A percentile compares a stretch with the other conserved stretches of the same genome.
Conservation (phyloP, 2,113 vertebrate genomes). For the Anthoscopus minutus region DNA sequence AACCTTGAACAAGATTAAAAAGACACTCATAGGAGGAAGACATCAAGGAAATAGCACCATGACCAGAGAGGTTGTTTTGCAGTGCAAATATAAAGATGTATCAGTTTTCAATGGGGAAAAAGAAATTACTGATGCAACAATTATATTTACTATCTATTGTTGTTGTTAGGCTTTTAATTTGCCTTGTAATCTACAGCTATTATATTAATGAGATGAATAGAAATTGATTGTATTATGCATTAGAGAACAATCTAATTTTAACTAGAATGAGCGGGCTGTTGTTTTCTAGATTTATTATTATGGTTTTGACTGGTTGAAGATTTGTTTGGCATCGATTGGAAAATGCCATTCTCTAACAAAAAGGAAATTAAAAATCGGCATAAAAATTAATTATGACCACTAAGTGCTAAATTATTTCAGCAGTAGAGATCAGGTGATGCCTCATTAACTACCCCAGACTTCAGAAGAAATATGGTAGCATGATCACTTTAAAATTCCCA, state of each 20-base stretch:
- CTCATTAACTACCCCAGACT: not conserved
- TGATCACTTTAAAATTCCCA: not conserved
- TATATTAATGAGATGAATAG: conserved; percentile 17
- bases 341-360: not conserved
- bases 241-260: not conserved
- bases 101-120: not conserved
- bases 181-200: not conserved
- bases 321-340: not conserved
- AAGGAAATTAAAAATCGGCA: not conserved
- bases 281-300: not conserved
- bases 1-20: not conserved
- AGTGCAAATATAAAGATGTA: not conserved
- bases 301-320: not conserved
- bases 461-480: not conserved
- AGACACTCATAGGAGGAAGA: not conserved
- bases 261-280: not conserved
- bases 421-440: not conserved
- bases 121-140: not conserved
- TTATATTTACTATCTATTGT: not conserved
- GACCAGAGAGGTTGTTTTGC: not conserved
- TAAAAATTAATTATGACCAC: not conserved
- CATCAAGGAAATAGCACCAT: not conserved
- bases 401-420: not conserved
- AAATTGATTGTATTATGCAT: not conserved
- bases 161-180: conserved; percentile 20